phyloP scores from a whole-genome alignment of 1,140 invertebrate species.

The Chelonus insularis region DNA sequence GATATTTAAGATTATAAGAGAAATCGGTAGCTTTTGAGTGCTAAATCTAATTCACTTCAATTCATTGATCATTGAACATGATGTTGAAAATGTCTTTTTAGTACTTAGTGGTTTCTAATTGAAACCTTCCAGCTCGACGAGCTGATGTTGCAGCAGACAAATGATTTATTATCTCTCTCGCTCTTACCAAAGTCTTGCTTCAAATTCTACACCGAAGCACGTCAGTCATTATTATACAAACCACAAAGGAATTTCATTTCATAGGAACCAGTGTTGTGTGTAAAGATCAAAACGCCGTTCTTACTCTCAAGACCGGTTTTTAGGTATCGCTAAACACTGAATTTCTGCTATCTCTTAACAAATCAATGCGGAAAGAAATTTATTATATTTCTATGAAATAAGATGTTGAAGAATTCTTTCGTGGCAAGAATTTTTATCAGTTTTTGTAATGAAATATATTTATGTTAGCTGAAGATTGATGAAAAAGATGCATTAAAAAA shows the following conservation, averaged over 20 bases:
- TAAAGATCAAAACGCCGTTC: not conserved
- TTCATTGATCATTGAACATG: not conserved
- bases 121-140: slow-evolving; percentile 21
- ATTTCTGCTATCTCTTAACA: too few species aligned
- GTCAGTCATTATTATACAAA: slow-evolving; percentile 1
- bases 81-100: not conserved
- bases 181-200: slow-evolving; percentile 1
- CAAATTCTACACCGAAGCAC: not conserved
- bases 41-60: not conserved
- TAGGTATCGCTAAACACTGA: too few species aligned
- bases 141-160: not conserved
- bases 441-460: too few species aligned
- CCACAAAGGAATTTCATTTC: slow-evolving; percentile 19
- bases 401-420: too few species aligned
- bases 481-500: too few species aligned
- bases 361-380: too few species aligned
- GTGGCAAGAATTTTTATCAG: too few species aligned
- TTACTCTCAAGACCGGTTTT: not conserved
- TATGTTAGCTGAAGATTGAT: too few species aligned
- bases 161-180: slow-evolving; percentile 3
- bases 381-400: too few species aligned
- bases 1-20: too few species aligned
- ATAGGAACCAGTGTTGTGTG: not conserved
- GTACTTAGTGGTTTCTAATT: slow-evolving; percentile 19
- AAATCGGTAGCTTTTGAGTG: too few species aligned